These are phyloP conservation scores for Exaiptasia diaphana DNA, from an alignment of 64 coral and sea anemone genomes.

Conservation along the genomic window DNA sequence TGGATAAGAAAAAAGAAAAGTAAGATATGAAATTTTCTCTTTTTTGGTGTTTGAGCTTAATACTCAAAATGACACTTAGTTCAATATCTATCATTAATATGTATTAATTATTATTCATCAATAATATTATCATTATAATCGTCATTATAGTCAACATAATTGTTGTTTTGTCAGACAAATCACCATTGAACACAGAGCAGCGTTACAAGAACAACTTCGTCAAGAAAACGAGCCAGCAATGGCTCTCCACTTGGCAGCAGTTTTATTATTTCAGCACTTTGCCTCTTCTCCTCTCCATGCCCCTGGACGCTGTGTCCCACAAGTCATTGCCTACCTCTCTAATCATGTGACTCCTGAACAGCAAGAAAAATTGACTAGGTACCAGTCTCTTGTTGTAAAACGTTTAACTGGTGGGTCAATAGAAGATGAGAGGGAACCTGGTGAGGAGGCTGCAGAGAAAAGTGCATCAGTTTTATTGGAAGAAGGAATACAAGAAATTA, in stretches of 20 bases:
- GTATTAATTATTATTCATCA: too few relatives aligned
- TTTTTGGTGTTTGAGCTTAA: too few relatives aligned
- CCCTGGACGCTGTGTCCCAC: slow-evolving; percentile 90
- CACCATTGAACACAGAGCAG: slow-evolving; percentile 69
- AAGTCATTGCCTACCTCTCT: slow-evolving; percentile 70
- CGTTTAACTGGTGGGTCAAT: slow-evolving; percentile 63
- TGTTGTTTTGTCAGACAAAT: slow-evolving; percentile 53
- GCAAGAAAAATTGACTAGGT: slow-evolving; percentile 62
- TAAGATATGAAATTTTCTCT: background rate
- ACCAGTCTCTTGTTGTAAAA: slow-evolving; percentile 87
- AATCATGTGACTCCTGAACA: slow-evolving; percentile 64
- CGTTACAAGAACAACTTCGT: slow-evolving; percentile 84
- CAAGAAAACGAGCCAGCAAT: slow-evolving; percentile 96
- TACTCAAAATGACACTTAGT: too few relatives aligned
- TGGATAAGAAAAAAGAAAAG: slow-evolving; percentile 98
- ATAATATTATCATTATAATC: too few relatives aligned
- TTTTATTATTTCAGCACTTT: slow-evolving; percentile 84
- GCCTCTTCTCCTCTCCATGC: slow-evolving; percentile 80
- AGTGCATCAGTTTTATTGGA: slow-evolving; percentile 15
- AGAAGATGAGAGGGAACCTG: slow-evolving; percentile 27
- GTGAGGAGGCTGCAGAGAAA: slow-evolving; percentile 41
- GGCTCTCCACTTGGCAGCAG: slow-evolving; percentile 83
- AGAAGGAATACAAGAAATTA: slow-evolving; percentile 59
- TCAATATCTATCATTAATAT: too few relatives aligned
- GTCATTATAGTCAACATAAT: background rate